phyloP scores from a whole-genome alignment of 2,113 vertebrate species.

The Pholis gunnellus region DNA sequence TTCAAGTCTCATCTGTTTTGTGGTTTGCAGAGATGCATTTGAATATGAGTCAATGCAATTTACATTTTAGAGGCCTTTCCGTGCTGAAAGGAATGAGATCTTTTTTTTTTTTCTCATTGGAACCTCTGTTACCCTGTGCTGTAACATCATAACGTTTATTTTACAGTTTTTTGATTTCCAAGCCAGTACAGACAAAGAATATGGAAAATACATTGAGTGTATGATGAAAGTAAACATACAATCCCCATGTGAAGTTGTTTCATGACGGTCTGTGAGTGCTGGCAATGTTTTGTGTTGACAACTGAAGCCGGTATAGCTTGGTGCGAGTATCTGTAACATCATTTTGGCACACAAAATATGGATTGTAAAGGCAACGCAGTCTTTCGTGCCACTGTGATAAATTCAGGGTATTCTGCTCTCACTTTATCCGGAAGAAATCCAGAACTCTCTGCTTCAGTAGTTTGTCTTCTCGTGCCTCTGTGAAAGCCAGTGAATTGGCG shows the following conservation, averaged over 20 bases:
- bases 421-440: conserved; percentile 18
- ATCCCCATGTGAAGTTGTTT: conserved; percentile 13
- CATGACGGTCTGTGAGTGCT: not conserved
- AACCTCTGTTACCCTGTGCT: conserved; percentile 10
- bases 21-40: conserved; percentile 55
- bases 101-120: not conserved
- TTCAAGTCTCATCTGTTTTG: conserved; percentile 61
- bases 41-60: conserved; percentile 62
- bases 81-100: conserved; percentile 23
- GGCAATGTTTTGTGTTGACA: conserved; percentile 21
- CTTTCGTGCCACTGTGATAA: not conserved
- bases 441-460: conserved; percentile 11
- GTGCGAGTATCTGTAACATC: not conserved
- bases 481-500: conserved; percentile 2
- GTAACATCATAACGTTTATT: conserved; percentile 16
- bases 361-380: not conserved
- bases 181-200: conserved; percentile 15
- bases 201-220: not conserved
- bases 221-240: conserved; percentile 27
- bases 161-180: conserved; percentile 11
- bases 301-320: not conserved
- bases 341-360: not conserved
- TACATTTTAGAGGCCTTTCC: conserved; percentile 56
- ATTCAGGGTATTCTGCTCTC: conserved; percentile 4
- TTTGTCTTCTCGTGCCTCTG: conserved; percentile 10